Evolutionary conservation across 2,113 vertebrate genomes (phyloP), one percentile per base, ranked within the genome.

Genomic region (Onychostoma macrolepis): DNA sequence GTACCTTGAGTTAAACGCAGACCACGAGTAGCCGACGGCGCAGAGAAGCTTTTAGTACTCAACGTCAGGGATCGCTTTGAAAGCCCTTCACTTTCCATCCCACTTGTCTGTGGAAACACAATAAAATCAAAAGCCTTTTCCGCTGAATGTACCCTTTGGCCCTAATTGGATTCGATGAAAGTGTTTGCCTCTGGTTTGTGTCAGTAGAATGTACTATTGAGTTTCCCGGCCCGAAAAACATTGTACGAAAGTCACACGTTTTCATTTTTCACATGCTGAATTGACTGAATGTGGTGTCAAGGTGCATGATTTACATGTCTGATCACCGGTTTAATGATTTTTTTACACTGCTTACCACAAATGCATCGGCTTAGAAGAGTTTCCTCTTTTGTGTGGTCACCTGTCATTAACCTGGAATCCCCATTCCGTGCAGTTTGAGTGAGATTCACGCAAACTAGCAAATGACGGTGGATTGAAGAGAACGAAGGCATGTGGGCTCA

Each of bases 361-460:
- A 82, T 90, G 88, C 90, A 89, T 91, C 89, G 79, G 81, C 90
- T 84, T 89, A 83, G 85, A 87, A 86, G 56, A 83, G 67, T 69
- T 87, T n/a, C 21, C 85, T 82, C 81, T 69, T 69, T 82, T 76
- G 67, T 69, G 53, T 88, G 85, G 79, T 88, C 81, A 87, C 86
- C 84, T 81, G 83, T 85, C 80, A 58, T 86, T 58, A 82, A 75
- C 83, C 83, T 69, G 63, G 67, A 85, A 80, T 85, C 78, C n/a
- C 85, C 43, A 58, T 76, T 80, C 74, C 87, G 84, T 86, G 88
- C 53, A 92, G 87, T 88, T 90, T 89, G 88, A 90, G 89, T 88
- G 85, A 91, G 36, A 89, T 87, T 93, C 91, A 91, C 90, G 85
- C 87, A 91, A 92, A 93, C 90, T 88, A 88, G 88, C 89, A 88